Evolutionary conservation across 2,888 invertebrate species (phyloP).

Genomic region (Eilema depressum): DNA sequence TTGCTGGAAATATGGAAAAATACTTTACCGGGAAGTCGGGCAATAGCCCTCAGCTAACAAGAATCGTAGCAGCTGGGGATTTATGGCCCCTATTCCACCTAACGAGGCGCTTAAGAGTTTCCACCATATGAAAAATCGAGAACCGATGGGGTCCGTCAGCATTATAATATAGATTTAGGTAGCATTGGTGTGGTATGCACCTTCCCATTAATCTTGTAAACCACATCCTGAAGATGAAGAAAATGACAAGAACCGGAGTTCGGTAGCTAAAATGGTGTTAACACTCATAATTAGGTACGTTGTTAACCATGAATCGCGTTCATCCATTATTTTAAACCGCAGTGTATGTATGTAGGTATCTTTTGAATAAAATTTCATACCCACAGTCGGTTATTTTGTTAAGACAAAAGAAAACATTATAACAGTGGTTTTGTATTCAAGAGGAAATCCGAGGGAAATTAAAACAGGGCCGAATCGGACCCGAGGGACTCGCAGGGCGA

Average conservation of each 20-base stretch:
- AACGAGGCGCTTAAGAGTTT: slow-evolving; percentile 2
- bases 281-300: not conserved
- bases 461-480: slow-evolving; percentile 58
- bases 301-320: not conserved
- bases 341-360: not conserved
- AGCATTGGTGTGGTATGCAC: not conserved
- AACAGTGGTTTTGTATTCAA: slow-evolving; percentile 56
- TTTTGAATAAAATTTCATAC: slow-evolving; percentile 29
- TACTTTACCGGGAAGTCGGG: not conserved
- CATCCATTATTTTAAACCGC: not conserved
- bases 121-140: not conserved
- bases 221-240: not conserved
- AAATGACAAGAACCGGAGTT: not conserved
- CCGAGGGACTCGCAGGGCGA: slow-evolving; percentile 50
- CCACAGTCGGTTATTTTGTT: slow-evolving; percentile 27
- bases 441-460: slow-evolving; percentile 57
- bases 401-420: slow-evolving; percentile 48
- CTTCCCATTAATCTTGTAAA: not conserved
- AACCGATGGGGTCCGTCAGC: not conserved
- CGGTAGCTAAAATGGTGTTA: not conserved
- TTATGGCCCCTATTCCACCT: not conserved
- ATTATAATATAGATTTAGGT: slow-evolving; percentile 4
- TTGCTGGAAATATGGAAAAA: not conserved
- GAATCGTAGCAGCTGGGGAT: not conserved
- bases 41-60: not conserved